Conservation (phyloP, 2,113 vertebrate genomes). For the Gallinago paraguaiae region DNA sequence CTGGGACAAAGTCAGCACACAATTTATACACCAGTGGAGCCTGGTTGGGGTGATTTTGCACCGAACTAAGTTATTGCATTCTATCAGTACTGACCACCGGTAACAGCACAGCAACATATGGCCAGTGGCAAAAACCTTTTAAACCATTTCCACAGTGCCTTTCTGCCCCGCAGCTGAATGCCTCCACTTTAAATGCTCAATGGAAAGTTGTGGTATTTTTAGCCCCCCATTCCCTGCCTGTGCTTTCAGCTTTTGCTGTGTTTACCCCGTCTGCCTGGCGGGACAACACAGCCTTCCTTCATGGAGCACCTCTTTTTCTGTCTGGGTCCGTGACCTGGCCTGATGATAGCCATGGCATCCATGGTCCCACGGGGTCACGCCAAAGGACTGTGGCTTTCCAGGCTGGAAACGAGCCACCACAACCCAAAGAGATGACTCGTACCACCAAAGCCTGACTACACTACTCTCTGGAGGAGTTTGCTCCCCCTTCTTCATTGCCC, state of each 20-base stretch:
- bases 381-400: rapidly evolving
- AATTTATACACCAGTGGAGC: not conserved
- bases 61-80: not conserved
- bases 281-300: not conserved
- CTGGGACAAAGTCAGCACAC: not conserved
- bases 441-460: not conserved
- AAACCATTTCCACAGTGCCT: rapidly evolving
- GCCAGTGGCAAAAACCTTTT: not conserved
- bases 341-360: not conserved
- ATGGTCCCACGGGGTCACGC: rapidly evolving
- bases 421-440: rapidly evolving
- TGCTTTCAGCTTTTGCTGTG: not conserved
- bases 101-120: rapidly evolving
- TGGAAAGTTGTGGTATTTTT: rapidly evolving
- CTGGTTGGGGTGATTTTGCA: not conserved
- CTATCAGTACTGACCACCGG: not conserved
- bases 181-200: not conserved
- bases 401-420: not conserved
- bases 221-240: rapidly evolving
- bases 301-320: not conserved
- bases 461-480: rapidly evolving
- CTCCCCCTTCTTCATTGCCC: not conserved
- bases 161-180: not conserved
- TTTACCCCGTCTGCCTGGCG: rapidly evolving
- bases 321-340: not conserved